Conservation (phyloP, 2,888 invertebrate genomes). For the Lepidocyrtinus sp. region DNA sequence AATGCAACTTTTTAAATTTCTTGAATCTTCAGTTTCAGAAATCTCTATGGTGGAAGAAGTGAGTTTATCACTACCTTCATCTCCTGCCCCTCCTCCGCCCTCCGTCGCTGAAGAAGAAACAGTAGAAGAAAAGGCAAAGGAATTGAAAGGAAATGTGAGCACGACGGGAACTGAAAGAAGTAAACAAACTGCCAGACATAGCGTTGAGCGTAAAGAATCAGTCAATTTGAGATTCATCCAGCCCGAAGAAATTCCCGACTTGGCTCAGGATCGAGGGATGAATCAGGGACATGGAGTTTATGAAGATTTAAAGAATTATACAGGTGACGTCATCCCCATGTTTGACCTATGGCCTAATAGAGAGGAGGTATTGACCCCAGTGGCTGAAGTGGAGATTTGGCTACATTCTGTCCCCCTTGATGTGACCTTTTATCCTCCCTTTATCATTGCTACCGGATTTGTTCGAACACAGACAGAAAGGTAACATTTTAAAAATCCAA, state of each 20-base stretch:
- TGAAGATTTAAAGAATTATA: conserved; percentile 28
- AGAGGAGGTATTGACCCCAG: conserved; percentile 42
- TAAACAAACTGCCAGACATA: not conserved
- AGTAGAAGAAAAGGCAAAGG: not conserved
- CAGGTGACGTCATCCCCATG: conserved; percentile 7
- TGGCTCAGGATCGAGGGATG: not conserved
- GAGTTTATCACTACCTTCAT: no score
- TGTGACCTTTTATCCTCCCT: conserved; percentile 53
- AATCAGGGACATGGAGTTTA: conserved; percentile 31
- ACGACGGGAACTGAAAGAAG: no score
- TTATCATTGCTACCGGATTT: conserved; percentile 37
- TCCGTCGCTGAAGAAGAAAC: not conserved
- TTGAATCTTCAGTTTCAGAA: no score
- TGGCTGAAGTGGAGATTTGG: conserved; percentile 62
- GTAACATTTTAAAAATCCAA: not conserved
- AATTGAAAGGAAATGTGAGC: not conserved
- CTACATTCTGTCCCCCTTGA: conserved; percentile 55
- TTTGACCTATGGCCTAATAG: conserved; percentile 34
- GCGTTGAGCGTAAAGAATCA: not conserved
- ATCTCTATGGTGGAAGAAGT: no score
- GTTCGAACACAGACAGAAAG: conserved; percentile 9
- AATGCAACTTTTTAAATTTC: not conserved
- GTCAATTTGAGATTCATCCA: conserved; percentile 6
- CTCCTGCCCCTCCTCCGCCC: no score
- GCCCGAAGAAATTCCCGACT: not conserved